Base-by-base conservation (phyloP, 2,113 vertebrate species). In the Planiliza haematocheilus region DNA sequence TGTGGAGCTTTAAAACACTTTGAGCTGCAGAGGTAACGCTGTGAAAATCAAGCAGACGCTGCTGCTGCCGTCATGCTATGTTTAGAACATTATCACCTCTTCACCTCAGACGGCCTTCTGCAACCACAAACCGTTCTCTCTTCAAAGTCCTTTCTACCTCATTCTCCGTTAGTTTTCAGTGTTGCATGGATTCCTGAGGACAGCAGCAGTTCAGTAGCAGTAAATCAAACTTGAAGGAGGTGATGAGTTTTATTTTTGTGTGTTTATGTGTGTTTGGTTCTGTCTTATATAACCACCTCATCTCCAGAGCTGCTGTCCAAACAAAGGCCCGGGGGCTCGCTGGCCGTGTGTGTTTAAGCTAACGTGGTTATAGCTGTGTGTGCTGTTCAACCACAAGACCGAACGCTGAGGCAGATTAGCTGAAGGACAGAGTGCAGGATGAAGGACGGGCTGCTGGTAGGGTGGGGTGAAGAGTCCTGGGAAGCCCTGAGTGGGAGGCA, bases 211-310 rank as follows among this genome's bases (percentile, higher is more conserved):
- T 30, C 3, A 30, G 24, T 3, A 30, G 24, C 5, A 21, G 2
- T 13, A 42, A 13, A 18, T 13, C 56, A 42, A 24, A 58, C 8
- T 30, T 30, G 2, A 30, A 30, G 24, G 24, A 30, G 24, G 24
- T 30, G 24, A 17, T 8, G 10, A 56, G 41, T 68, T 30, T 30
- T 30, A 24, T 56, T 41, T 17, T 14, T 39, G 18, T 66, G 17
- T 17, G n/a, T n/a, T n/a, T n/a, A n/a, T n/a, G n/a, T n/a, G n/a
- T n/a, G 49, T 74, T 30, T 30, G 24, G 24, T 45, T 20, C 37
- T 52, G 64, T 3, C 34, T 83, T 77, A 80, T 73, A 70, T 73
- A 83, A 83, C 56, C 37, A 18, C 21, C 10, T 43, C 59, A 34
- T 81, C 65, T 67, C 64, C 51, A 80, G 56, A 83, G 53, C 64